These are phyloP conservation scores for Gobius niger DNA, from an alignment of 2,113 vertebrate species.

Conservation along the genomic window DNA sequence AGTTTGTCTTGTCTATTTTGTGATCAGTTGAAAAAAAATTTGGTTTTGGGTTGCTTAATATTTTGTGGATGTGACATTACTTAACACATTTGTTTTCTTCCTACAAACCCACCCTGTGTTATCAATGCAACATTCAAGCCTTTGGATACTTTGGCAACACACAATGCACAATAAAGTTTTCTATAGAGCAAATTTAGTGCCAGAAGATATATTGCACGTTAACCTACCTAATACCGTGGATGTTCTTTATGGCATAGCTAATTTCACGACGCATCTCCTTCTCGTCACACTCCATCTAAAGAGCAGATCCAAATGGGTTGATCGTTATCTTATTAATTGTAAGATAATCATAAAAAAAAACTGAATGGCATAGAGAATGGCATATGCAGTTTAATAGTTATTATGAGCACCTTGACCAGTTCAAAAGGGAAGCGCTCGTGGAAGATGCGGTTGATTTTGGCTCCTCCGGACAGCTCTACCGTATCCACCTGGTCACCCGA, in stretches of 20 bases:
- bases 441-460: conserved; percentile 94
- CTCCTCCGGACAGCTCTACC: conserved; percentile 90
- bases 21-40: not conserved
- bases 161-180: no score
- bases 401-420: conserved; percentile 85
- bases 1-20: not conserved
- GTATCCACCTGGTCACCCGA: conserved; percentile 97
- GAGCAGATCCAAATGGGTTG: not conserved
- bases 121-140: not conserved
- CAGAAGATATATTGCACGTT: not conserved
- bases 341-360: not conserved
- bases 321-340: not conserved
- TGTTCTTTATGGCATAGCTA: conserved; percentile 97
- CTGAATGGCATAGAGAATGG: not conserved
- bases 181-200: no score
- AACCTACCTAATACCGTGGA: conserved; percentile 91
- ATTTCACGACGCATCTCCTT: conserved; percentile 92
- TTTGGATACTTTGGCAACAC: no score
- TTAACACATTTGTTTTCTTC: no score
- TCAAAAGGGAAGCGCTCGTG: conserved; percentile 95
- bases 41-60: no score
- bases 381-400: not conserved
- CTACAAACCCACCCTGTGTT: not conserved
- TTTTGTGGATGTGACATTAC: no score
- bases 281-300: conserved; percentile 94